Evolutionary conservation across 1,140 invertebrate species (phyloP), one percentile per base, ranked within the genome.

Genomic region (Euura lappo): DNA sequence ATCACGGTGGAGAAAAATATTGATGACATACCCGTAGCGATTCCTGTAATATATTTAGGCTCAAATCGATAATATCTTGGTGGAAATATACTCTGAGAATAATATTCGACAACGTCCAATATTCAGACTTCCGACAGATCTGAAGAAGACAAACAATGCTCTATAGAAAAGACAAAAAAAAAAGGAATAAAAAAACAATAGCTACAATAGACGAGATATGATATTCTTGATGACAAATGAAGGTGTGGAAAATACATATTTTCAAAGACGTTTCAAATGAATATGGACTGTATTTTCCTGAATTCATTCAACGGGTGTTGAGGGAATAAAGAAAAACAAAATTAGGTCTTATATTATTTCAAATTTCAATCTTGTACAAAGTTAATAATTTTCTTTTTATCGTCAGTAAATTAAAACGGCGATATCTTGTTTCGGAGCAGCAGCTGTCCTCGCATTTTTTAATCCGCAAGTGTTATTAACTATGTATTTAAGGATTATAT

Each of bases 381-480:
- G 28, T 28, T 28, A 28, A 28, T 28, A 28, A 28, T 60, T 60
- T 60, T 60, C 2, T 8, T n/a, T 11, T 3, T n/a, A 11, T 60
- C 13, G 2, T 51, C 47, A 7, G 47, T 60, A 6, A 60, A 60
- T 60, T 28, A 51, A 71, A 74, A 11, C 13, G 51, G 13, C 51
- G 51, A 60, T 3, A 60, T 5, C 28, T 28, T 60, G 51, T 8
- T 11, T 3, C 51, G 51, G 13, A n/a, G 13, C 10, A 6, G 51
- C 51, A 60, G 51, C 51, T 60, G 51, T 60, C 51, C 3, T 28
- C 28, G 28, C 8, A n/a, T 6, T 11, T n/a, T 60, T 60, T 84
- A 83, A 83, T 81, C 79, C 76, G 45, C 83, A 86, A 78, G 76
- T 86, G 83, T 11, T 74, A 44, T 73, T 67, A 28, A 28, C 28